phyloP scores from a whole-genome alignment of 2,888 invertebrate genomes.

The Temnothorax unifasciatus region DNA sequence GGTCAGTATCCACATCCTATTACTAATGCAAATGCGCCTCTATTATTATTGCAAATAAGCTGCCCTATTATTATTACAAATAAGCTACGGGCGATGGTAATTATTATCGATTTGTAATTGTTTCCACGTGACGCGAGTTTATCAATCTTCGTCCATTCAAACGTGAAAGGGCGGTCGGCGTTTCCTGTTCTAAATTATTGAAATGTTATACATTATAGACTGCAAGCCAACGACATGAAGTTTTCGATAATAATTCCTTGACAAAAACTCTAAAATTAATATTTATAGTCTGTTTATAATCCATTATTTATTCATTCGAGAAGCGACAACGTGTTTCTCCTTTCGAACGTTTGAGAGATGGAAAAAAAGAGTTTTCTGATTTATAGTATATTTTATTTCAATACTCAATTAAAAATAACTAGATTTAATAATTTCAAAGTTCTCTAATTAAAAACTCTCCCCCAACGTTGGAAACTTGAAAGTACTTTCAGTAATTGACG shows the following conservation, averaged over 20 bases:
- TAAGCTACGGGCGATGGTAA: constrained; percentile 13
- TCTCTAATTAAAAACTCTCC: background rate
- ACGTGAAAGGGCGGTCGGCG: background rate
- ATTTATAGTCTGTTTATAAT: background rate
- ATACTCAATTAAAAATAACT: background rate
- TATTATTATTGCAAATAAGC: constrained; percentile 49
- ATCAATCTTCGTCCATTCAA: background rate
- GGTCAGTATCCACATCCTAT: constrained; percentile 18
- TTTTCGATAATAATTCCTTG: background rate
- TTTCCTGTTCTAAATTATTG: constrained; percentile 23
- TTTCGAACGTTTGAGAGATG: background rate
- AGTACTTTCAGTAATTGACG: background rate
- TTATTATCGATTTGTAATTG: constrained; percentile 33
- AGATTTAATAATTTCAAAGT: background rate
- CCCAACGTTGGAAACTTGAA: background rate
- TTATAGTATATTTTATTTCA: background rate
- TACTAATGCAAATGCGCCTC: constrained; percentile 44
- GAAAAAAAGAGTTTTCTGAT: background rate
- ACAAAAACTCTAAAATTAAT: no score
- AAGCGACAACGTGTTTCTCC: background rate
- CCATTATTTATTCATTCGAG: background rate
- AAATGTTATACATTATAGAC: background rate
- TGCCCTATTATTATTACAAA: constrained; percentile 40
- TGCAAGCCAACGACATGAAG: background rate
- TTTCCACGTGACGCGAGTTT: constrained; percentile 22